A percentile compares a stretch with the other conserved stretches of the same genome.
These are phyloP conservation scores for Erethizon dorsatum DNA, from an alignment of 2,797 vertebrate genomes.

Conservation along the genomic window DNA sequence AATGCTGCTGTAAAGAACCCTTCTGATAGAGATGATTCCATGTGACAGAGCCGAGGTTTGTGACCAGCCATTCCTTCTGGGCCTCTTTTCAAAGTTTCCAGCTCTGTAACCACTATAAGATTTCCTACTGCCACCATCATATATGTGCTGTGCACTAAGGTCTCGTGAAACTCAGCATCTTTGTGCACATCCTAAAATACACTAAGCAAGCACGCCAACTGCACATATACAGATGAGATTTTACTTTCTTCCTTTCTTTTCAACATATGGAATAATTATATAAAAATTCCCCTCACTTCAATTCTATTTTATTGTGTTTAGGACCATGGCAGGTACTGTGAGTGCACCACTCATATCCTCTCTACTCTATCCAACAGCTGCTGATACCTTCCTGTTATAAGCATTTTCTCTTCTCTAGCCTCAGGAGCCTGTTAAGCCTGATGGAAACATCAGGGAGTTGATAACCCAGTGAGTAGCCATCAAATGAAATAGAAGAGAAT, in stretches of 20 bases:
- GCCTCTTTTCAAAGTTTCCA: neutral
- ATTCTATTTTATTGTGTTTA: neutral
- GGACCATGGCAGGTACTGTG: neutral
- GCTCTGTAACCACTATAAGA: neutral
- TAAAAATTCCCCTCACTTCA: conserved; percentile 2
- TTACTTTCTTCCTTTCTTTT: neutral
- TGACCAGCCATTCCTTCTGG: neutral
- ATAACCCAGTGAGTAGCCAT: neutral
- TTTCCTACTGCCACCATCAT: neutral
- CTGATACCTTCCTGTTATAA: neutral
- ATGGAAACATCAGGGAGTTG: neutral
- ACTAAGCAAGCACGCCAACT: neutral
- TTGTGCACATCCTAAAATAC: neutral
- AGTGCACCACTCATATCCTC: neutral
- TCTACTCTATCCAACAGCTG: neutral
- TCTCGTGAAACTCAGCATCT: neutral
- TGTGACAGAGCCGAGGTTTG: neutral
- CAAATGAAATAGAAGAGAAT: conserved; percentile 32
- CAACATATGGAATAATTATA: neutral
- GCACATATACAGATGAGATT: neutral
- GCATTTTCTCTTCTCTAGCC: neutral
- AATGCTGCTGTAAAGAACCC: neutral
- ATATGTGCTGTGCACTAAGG: neutral
- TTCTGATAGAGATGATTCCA: neutral
- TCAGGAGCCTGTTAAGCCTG: neutral